Evolutionary conservation across 2,113 vertebrate genomes (phyloP), one percentile per base, ranked within the genome.

Genomic region (Pteruthius melanotis): DNA sequence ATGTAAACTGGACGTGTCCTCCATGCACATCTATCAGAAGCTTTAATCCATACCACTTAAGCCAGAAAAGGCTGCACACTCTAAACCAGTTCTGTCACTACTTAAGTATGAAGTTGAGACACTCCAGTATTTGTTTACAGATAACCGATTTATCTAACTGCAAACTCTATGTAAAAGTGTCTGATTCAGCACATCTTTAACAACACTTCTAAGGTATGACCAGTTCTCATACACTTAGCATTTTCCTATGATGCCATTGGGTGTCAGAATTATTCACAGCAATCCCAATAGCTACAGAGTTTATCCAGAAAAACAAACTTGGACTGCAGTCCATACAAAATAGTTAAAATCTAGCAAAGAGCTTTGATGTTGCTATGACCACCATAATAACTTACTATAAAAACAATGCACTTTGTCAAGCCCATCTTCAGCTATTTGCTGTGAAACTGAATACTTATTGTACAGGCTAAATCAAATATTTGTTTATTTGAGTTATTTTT

Each of bases 401-500:
- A 83, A 83, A 8, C 17, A 91, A 17, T 5, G 17, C 11, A 6
- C 27, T 95, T 84, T 44, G 15, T 69, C 53, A 74, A 83, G 52
- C 59, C 71, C 37, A 71, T 83, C 30, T 66, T 44, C 59, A 92
- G 28, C 54, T 68, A 35, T 85, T 88, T 82, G 50, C 71, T 88
- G 52, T 61, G 44, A 92, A 84, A 92, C 21, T 3, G n/a, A 92
- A 83, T 40, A 76, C n/a, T 76, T 92, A 74, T 28, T 53, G 11
- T 23, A 82, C 23, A 57, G 37, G 30, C 84, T 39, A 81, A 95
- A 90, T 57, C 10, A 72, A 60, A 33, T 82, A 47, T 77, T 96
- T 94, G 26, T 91, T 84, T 37, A 53, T 63, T 89, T 45, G 24
- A 87, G 44, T 84, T 61, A 40, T 77, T 93, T 97, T 93, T 77